Conservation (phyloP, 2,888 invertebrate genomes). For the Eristalinus sepulchralis region DNA sequence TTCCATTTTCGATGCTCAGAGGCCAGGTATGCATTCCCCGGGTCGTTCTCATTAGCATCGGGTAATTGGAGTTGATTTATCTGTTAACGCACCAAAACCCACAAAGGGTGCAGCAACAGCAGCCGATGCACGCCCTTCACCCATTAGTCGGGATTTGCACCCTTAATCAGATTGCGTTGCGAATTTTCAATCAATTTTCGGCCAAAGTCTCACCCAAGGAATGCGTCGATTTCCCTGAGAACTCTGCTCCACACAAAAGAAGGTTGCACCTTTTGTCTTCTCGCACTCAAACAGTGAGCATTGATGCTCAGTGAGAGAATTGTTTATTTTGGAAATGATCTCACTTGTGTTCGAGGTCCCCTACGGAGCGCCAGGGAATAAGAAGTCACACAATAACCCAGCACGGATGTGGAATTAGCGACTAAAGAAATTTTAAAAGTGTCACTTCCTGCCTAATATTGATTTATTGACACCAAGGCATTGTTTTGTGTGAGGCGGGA, state of each 20-base stretch:
- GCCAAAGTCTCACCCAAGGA: neutral
- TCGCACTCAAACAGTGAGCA: neutral
- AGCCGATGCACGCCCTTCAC: neutral
- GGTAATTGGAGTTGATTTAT: constrained; percentile 23
- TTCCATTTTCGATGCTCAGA: neutral
- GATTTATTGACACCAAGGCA: constrained; percentile 26
- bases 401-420: neutral
- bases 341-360: constrained; percentile 15
- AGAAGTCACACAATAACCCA: constrained; percentile 12
- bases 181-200: constrained; percentile 12
- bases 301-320: no score
- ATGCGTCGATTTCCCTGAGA: neutral
- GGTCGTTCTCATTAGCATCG: neutral
- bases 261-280: constrained; percentile 34
- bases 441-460: constrained; percentile 20
- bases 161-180: constrained; percentile 31
- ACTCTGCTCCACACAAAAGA: constrained; percentile 5
- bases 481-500: neutral
- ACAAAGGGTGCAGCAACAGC: neutral
- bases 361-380: neutral
- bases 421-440: neutral
- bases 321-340: constrained; percentile 26
- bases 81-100: constrained; percentile 1
- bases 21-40: neutral
- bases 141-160: constrained; percentile 2